Percentiles rank a stretch among this genome's conserved stretches.
phyloP scores from a whole-genome alignment of 2,113 vertebrate species.

The Myanophis thanlyinensis region DNA sequence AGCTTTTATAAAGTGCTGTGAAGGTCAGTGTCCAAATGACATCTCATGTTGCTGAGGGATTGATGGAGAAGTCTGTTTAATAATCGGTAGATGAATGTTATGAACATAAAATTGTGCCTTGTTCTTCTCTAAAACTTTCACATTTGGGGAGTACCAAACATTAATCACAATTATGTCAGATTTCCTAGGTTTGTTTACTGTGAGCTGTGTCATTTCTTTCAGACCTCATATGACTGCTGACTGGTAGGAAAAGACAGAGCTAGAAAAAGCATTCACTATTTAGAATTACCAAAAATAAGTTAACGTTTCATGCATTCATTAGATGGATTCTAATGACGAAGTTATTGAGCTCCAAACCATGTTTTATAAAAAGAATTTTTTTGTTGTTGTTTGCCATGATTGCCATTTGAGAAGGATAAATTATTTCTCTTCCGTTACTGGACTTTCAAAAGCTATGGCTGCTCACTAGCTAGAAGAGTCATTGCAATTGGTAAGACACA shows the following conservation, averaged over 20 bases:
- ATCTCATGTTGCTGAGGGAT: conserved; percentile 1
- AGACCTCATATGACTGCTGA: background rate
- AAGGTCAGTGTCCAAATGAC: conserved; percentile 17
- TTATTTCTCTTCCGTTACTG: background rate
- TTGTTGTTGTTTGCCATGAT: too few relatives aligned
- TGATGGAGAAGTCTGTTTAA: conserved; percentile 4
- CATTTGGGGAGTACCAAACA: background rate
- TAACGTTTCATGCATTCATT: background rate
- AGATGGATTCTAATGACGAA: background rate
- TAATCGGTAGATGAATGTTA: background rate
- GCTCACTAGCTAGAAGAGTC: background rate
- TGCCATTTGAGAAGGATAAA: background rate
- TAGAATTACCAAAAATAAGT: background rate
- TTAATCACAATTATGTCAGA: conserved; percentile 15
- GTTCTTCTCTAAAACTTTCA: conserved; percentile 6
- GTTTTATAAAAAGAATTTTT: background rate
- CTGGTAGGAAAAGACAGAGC: background rate
- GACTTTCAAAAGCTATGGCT: background rate
- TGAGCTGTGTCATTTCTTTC: background rate
- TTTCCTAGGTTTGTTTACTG: conserved; percentile 20
- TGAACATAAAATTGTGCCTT: background rate
- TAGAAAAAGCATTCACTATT: background rate
- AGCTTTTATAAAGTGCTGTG: background rate
- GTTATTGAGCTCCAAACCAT: background rate
- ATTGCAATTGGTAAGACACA: background rate